These are phyloP conservation scores for Cheilosia soror DNA, from an alignment of 2,888 invertebrate species.

Conservation along the genomic window DNA sequence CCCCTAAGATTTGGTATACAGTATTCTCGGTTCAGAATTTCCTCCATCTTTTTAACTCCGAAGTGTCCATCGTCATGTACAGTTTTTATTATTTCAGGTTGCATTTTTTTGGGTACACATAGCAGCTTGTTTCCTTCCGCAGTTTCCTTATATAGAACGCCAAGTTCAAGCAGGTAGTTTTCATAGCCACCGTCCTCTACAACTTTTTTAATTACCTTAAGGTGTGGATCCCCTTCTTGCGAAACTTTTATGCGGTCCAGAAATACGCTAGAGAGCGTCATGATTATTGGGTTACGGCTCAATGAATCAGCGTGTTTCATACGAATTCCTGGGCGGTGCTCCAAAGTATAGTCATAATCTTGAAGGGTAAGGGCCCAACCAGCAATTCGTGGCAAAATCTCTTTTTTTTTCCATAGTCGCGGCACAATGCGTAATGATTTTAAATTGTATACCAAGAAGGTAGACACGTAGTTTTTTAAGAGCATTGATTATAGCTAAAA, in stretches of 20 bases:
- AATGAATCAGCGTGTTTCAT: neutral
- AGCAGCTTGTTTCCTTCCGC: no score
- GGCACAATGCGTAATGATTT: neutral
- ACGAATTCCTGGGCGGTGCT: neutral
- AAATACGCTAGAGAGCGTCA: neutral
- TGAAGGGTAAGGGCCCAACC: slow-evolving; percentile 31
- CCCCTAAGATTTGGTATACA: no score
- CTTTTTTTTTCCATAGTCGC: slow-evolving; percentile 40
- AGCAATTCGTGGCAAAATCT: slow-evolving; percentile 27
- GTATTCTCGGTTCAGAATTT: no score
- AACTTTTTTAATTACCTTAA: neutral
- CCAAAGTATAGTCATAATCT: neutral
- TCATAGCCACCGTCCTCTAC: neutral
- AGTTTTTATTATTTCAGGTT: no score
- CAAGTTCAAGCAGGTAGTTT: no score
- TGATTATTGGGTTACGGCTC: neutral
- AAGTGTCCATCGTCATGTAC: no score
- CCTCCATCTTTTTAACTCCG: no score
- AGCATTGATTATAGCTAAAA: no score
- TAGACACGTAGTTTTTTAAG: no score
- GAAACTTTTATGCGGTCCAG: neutral
- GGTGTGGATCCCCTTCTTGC: neutral
- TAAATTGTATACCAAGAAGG: no score
- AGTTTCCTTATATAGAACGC: no score
- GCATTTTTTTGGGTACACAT: no score